Base-by-base conservation (phyloP, 2,888 invertebrate species). In the Eurytoma californica region DNA sequence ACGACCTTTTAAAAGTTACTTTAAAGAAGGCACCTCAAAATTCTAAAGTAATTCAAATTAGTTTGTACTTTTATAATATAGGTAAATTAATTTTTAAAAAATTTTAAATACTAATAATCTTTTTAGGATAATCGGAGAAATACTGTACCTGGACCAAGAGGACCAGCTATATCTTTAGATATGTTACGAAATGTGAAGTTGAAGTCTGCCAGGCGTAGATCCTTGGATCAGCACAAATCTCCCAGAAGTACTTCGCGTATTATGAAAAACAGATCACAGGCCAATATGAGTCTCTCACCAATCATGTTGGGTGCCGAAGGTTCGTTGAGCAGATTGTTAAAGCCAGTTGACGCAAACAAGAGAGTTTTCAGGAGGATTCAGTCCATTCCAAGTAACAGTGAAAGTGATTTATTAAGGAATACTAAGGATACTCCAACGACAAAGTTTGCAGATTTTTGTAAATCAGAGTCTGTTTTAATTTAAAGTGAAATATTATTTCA, bases 151-250 rank as follows among this genome's bases (percentile, higher is more conserved):
- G 83, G 79, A 47, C 83, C 85, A 4, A 84, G 80, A 30, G 88
- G 87, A 20, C 89, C 89, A 0, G 83, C 85, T 3, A 85, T 90
- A 61, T 89, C 90, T 0, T 53, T 88, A 67, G 90, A 90, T 53
- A 89, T 90, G 89, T 73, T 90, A 30, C 86, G 87, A 0, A 89
- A 86, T 61, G 90, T 90, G 0, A 90, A 90, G 82, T 80, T 90
- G 12, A 88, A 87, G 75, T 87, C 89, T 51, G 85, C 86, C 55
- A 85, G 86, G 73, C 86, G 86, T 60, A 85, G 84, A 83, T 53
- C 83, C 13, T 70, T 20, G 39, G 85, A 87, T 51, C 83, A 83
- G 20, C 82, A 78, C 53, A 85, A 85, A 82, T 88, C 88, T 18
- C 88, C 88, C 3, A 83, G 85, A 51, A 84, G 84, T 57, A 79